A percentile compares a stretch with the other conserved stretches of the same genome.
Conservation (phyloP, 2,113 vertebrate species). For the Pongo abelii region DNA sequence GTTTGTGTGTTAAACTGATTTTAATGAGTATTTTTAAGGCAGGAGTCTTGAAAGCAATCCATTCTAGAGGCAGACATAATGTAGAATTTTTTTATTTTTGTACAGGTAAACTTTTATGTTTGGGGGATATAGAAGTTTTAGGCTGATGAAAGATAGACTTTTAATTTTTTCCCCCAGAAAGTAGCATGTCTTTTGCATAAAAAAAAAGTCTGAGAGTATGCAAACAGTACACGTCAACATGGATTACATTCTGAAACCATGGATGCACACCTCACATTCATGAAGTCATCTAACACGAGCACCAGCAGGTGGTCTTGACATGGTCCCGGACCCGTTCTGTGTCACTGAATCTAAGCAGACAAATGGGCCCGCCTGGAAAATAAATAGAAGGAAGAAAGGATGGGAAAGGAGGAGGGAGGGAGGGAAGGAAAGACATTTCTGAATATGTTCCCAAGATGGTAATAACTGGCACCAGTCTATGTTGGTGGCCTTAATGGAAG, state of each 20-base stretch:
- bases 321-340: too few species aligned
- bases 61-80: background rate
- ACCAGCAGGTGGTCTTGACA: rapidly evolving
- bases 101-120: slow-evolving; percentile 32
- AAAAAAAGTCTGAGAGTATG: background rate
- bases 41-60: background rate
- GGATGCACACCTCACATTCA: rapidly evolving
- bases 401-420: background rate
- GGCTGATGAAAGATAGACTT: background rate
- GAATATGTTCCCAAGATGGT: rapidly evolving
- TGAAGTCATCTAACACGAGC: rapidly evolving
- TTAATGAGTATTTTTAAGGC: background rate
- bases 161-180: background rate
- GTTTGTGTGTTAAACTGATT: background rate
- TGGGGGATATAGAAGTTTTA: slow-evolving; percentile 14
- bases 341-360: background rate
- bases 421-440: background rate
- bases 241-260: background rate
- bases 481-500: background rate
- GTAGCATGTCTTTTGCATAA: background rate
- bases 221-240: background rate
- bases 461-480: background rate
- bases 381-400: background rate
- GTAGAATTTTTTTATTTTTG: slow-evolving; percentile 50
- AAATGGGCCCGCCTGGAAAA: background rate